These are phyloP conservation scores for Lumbricus terrestris DNA, from an alignment of 2,888 invertebrate genomes.

Conservation along the genomic window DNA sequence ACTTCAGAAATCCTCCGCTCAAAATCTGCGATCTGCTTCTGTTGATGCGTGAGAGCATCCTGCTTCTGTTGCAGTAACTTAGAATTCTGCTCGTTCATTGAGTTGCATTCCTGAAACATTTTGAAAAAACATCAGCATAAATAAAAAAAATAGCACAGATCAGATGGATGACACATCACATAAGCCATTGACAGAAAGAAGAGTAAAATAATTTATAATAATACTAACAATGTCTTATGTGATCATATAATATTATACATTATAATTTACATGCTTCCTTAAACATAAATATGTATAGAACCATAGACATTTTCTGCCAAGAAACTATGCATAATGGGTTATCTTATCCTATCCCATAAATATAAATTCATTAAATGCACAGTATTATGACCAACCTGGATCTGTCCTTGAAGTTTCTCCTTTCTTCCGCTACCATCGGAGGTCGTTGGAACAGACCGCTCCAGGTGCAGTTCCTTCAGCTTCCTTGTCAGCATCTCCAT, in stretches of 20 bases:
- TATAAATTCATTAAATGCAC: no score
- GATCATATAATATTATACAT: no score
- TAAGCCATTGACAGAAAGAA: no score
- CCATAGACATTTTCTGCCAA: neutral
- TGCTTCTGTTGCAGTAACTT: conserved; percentile 79
- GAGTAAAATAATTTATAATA: no score
- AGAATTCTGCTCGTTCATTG: conserved; percentile 88
- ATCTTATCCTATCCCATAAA: neutral
- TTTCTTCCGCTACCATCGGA: neutral
- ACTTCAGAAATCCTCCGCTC: conserved; percentile 90
- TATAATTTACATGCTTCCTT: no score
- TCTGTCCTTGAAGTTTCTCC: neutral
- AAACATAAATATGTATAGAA: neutral
- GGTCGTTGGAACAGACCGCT: conserved; percentile 71
- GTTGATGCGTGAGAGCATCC: conserved; percentile 80
- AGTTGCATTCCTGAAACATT: conserved; percentile 80
- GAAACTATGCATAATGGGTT: neutral
- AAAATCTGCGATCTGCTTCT: conserved; percentile 87
- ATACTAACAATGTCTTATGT: no score
- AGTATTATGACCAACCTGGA: neutral
- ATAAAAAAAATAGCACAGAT: neutral
- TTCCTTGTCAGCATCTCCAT: conserved; percentile 92
- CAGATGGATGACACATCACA: no score
- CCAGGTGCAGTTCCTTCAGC: conserved; percentile 85
- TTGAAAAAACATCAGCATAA: neutral